Evolutionary conservation across 2,113 vertebrate species (phyloP), one percentile per base, ranked within the genome.

Genomic region (Microcebus jonahi): DNA sequence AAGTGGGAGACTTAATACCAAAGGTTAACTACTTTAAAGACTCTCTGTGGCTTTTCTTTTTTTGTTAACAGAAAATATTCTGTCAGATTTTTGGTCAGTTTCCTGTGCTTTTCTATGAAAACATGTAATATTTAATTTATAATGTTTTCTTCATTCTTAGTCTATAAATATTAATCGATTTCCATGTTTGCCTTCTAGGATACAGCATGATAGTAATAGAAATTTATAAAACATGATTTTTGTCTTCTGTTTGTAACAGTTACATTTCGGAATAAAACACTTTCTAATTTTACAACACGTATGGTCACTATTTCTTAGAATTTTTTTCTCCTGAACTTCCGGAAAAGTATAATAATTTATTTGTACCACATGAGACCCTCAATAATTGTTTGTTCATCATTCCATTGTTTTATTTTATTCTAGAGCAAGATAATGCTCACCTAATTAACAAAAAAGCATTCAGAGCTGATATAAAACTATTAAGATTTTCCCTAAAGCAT

Each of bases 101-200:
- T 90, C 61, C 11, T 57, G 27, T 92, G 48, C 86, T 98, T 79
- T 48, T 93, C 34, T 71, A 13, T n/a, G 71, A 48, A 81, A 95
- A 83, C 17, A 89, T 2, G 2, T 83, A 31, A 21, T 93, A 95
- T 87, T 95, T 75, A 94, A 96, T 90, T 96, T 97, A 83, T 14
- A 91, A 70, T 67, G 14, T 84, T 97, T 97, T 65, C 59, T 68
- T 90, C 63, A 91, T 55, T 88, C 73, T 94, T 93, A 91, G 4
- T 50, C 53, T 92, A 95, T 91, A 95, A 95, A 73, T 97, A 81
- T 97, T 97, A 97, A 84, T 95, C 87, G 2, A 21, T 93, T 97
- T 65, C 84, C n/a, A 1, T 55, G n/a, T 67, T 95, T 96, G 39
- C 34, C 71, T 48, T 96, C 25, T 81, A 95, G 25, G 48, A 88